Evolutionary conservation across 2,797 vertebrate species (phyloP), one percentile per base, ranked within the genome.

Genomic region (Smutsia temminckii): DNA sequence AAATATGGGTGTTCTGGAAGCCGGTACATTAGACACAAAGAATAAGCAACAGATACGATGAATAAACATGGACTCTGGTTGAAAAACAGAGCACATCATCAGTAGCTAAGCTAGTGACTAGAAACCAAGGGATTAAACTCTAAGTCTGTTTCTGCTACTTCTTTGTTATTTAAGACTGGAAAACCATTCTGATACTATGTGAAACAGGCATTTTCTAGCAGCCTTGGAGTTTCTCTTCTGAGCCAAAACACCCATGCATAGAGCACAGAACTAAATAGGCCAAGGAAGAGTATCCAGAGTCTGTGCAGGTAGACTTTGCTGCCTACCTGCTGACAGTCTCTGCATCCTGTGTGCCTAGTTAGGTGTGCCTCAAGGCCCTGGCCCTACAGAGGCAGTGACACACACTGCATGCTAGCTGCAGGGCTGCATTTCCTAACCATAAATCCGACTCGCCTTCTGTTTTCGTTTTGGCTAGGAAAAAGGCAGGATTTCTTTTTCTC

Each of bases 391-490:
- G 37, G 46, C 53, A 93, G 37, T 69, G 71, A 95, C 53, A 93
- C n/a, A 87, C 5, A 49, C 10, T 21, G 16, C 11, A 27, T 23
- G 32, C 40, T 63, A 80, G 71, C 55, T 85, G 95, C 88, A 95
- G 94, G 72, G 51, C 86, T 93, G 80, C n/a, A 59, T 90, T 86
- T 88, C 59, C 27, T 68, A 78, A 92, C 23, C 81, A 81, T 74
- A 78, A 91, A 85, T 88, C 49, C 13, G 25, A n/a, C 5, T 74
- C 27, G 11, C 6, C 80, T 75, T 85, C 87, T 53, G 10, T 71
- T 95, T 86, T 57, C 16, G 84, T 91, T 77, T 93, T 25, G 32
- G 14, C 14, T 91, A 85, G 46, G 83, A 21, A 84, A 66, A 81
- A 10, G n/a, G 68, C 12, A 95, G 21, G 9, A 27, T 10, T 21